Base-by-base conservation (phyloP, 2,113 vertebrate genomes). In the Otocyon megalotis region DNA sequence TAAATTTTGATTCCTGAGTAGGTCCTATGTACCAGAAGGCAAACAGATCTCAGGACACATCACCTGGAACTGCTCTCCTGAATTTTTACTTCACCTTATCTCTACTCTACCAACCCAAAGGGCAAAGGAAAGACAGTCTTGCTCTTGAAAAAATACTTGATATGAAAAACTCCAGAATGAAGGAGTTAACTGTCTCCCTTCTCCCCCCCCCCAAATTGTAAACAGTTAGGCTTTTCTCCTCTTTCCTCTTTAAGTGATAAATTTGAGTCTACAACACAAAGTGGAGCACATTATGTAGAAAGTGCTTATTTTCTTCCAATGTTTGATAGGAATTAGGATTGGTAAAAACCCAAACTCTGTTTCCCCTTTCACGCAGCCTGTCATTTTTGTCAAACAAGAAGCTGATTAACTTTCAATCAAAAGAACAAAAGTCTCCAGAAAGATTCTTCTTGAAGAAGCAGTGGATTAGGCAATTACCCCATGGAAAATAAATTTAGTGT, bases 381-480 rank as follows among this genome's bases (percentile, higher is more conserved):
- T 98, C 97, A 98, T 97, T 98, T 98, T 97, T 98, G 97, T 97
- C 97, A 97, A 97, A 97, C 93, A 97, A 97, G 96, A 98, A 97
- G 90, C 96, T 98, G 97, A 97, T 97, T 97, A 96, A 97, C 60
- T 98, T 97, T 98, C 97, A 96, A 96, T 98, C 97, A 98, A 97
- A 98, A 96, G 97, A 97, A 97, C 96, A 98, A 98, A 98, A 97
- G 84, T 4, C 87, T 90, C 58, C 92, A 94, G 86, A 65, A 90
- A 90, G 81, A 97, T 92, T 85, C 94, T 88, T 90, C 89, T 96
- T 97, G 79, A 79, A 93, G 96, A 97, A 97, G 60, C 60, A 77
- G 67, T 93, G 92, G 87, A 84, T 98, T 95, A 67, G 76, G 80
- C 74, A 97, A 93, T 98, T 95, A 95, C 71, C 30, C 76, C 81